Conservation (phyloP, 2,113 vertebrate species). For the Eretmochelys imbricata region DNA sequence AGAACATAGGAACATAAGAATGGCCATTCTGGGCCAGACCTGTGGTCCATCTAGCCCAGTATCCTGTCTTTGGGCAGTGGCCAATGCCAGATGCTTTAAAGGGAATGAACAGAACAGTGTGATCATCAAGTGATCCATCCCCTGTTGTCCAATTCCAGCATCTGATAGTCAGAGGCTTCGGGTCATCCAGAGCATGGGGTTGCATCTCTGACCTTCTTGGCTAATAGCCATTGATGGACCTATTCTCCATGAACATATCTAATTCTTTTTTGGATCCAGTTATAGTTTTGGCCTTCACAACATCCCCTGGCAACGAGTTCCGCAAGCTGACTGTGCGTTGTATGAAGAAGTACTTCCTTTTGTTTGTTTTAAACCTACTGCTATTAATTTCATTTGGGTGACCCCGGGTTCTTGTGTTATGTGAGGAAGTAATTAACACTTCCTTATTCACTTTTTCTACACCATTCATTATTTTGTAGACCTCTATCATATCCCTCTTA, state of each 20-base stretch:
- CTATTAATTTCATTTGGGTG: neutral
- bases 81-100: neutral
- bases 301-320: neutral
- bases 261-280: neutral
- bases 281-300: neutral
- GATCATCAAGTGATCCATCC: neutral
- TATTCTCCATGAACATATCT: neutral
- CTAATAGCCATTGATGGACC: neutral
- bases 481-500: neutral
- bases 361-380: neutral
- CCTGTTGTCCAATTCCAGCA: neutral
- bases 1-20: neutral
- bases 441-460: neutral
- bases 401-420: neutral
- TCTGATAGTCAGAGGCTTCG: neutral
- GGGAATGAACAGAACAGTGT: neutral
- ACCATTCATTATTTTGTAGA: neutral
- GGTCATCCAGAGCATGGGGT: neutral
- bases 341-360: neutral
- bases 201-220: neutral
- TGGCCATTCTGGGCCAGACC: neutral
- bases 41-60: neutral
- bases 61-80: neutral
- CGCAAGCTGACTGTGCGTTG: neutral
- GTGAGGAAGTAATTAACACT: neutral